phyloP scores from a whole-genome alignment of 2,888 invertebrate species.

The Idaea aversata region DNA sequence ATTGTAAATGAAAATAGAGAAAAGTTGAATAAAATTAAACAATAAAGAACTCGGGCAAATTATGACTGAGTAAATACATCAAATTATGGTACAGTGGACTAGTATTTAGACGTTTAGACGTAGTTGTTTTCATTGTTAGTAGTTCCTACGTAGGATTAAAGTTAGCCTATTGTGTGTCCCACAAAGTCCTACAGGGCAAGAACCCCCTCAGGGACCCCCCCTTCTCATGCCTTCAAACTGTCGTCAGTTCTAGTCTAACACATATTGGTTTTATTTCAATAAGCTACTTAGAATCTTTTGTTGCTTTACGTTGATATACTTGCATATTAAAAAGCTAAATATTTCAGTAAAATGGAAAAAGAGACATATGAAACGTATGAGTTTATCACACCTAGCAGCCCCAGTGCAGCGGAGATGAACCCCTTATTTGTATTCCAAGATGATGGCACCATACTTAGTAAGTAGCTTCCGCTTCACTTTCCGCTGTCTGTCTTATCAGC shows the following conservation, averaged over 20 bases:
- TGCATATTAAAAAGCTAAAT: background rate
- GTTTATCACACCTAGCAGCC: constrained; percentile 44
- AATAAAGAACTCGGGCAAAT: background rate
- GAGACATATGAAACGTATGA: constrained; percentile 60
- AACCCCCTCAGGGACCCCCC: too few relatives aligned
- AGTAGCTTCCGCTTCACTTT: too few relatives aligned
- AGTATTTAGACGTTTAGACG: background rate
- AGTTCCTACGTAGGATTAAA: background rate
- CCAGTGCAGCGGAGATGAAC: constrained; percentile 40
- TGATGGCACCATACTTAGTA: constrained; percentile 61
- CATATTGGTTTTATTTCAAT: background rate
- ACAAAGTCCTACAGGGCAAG: background rate
- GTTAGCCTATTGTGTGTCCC: background rate
- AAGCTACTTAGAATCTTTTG: too few relatives aligned
- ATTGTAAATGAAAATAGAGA: background rate
- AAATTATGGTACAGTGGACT: background rate
- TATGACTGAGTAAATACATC: background rate
- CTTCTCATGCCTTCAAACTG: background rate
- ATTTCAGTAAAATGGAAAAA: constrained; percentile 53
- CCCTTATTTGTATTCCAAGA: constrained; percentile 67
- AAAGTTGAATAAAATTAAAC: background rate
- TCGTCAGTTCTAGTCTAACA: background rate
- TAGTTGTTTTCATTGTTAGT: background rate
- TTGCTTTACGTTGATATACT: background rate
- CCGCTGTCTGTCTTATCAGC: too few relatives aligned